A percentile compares a stretch with the other conserved stretches of the same genome.
Conservation (phyloP, 2,113 vertebrate species). For the Microtus richardsoni region DNA sequence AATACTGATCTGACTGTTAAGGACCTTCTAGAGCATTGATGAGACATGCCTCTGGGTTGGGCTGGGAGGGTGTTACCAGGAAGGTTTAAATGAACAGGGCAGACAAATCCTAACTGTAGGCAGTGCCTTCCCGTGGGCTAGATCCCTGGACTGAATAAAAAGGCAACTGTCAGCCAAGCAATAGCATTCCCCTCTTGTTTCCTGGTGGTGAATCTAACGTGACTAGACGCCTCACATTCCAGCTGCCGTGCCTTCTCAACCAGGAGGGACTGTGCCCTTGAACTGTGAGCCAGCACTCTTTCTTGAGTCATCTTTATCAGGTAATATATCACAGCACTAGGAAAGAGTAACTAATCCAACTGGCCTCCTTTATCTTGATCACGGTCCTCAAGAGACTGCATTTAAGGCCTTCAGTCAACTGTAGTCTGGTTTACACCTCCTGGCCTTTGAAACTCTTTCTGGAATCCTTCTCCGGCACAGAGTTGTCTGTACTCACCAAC, state of each 20-base stretch:
- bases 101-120: not conserved
- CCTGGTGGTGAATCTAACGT: not conserved
- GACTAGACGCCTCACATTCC: not conserved
- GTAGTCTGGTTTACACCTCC: not conserved
- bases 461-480: not conserved
- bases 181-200: not conserved
- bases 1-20: not conserved
- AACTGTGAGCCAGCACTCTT: not conserved
- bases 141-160: not conserved
- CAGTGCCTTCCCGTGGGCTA: not conserved
- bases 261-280: not conserved
- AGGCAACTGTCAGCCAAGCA: not conserved
- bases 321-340: not conserved
- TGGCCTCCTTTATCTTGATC: not conserved
- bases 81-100: not conserved
- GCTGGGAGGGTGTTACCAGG: not conserved
- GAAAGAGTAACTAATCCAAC: not conserved
- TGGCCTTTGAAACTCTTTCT: not conserved
- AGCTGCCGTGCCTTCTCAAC: not conserved
- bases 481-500: fast-evolving
- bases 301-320: not conserved
- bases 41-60: not conserved
- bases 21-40: not conserved
- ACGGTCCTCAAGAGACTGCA: not conserved
- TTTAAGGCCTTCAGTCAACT: not conserved